Conservation (phyloP, 1,140 invertebrate species). For the Platyscapa corneri region DNA sequence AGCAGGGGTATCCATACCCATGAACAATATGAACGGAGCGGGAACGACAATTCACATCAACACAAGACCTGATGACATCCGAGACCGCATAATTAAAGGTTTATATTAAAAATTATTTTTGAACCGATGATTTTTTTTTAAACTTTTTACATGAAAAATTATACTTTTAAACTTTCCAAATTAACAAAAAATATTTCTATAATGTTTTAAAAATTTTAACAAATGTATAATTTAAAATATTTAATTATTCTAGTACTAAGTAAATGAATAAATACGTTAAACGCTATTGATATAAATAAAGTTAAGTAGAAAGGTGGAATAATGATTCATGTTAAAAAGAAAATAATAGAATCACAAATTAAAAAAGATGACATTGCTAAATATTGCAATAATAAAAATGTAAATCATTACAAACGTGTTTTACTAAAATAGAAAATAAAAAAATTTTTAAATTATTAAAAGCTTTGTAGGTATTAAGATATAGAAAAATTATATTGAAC, state of each 20-base stretch:
- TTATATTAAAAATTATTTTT: constrained; percentile 29
- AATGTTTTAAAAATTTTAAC: too few species aligned
- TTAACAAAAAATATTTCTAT: too few species aligned
- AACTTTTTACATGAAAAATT: too few species aligned
- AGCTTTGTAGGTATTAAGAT: background rate
- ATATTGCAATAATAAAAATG: background rate
- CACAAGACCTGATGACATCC: constrained; percentile 66
- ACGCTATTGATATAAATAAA: too few species aligned
- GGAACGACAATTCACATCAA: constrained; percentile 64
- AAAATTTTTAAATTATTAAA: background rate
- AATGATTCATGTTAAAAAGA: too few species aligned
- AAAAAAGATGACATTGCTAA: background rate
- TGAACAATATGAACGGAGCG: constrained; percentile 64
- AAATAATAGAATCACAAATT: too few species aligned
- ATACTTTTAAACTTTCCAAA: too few species aligned
- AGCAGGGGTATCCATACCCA: constrained; percentile 61
- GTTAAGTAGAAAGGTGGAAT: too few species aligned
- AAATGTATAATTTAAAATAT: too few species aligned
- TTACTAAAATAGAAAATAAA: background rate
- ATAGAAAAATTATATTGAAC: background rate
- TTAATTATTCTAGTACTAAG: too few species aligned
- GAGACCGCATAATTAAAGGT: constrained; percentile 65
- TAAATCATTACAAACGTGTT: background rate
- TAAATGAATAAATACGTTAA: too few species aligned
- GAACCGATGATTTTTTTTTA: too few species aligned